Evolutionary conservation across 2,113 vertebrate species (phyloP).

Genomic region (Isurus oxyrinchus): DNA sequence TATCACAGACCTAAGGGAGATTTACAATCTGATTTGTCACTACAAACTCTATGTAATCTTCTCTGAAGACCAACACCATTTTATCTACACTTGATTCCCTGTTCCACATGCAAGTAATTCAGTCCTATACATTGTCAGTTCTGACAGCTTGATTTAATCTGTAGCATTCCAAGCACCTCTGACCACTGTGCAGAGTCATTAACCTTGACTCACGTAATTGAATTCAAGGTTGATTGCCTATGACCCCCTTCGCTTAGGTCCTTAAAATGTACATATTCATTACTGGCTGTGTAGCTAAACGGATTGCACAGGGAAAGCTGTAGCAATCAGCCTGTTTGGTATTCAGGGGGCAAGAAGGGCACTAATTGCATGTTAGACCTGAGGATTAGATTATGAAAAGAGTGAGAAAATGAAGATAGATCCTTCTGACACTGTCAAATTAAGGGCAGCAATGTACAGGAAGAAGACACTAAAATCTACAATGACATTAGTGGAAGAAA

Average conservation of each 20-base stretch:
- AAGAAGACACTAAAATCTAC: conserved; percentile 74
- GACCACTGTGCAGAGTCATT: conserved; percentile 97
- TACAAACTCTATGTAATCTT: conserved; percentile 70
- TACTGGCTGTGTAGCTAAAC: conserved; percentile 79
- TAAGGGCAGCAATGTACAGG: conserved; percentile 72
- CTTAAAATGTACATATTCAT: conserved; percentile 99
- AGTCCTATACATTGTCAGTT: conserved; percentile 73
- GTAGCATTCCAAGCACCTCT: conserved; percentile 79
- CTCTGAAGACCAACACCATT: conserved; percentile 69
- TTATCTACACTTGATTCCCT: conserved; percentile 58
- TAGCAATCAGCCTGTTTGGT: conserved; percentile 81
- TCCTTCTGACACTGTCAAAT: conserved; percentile 94
- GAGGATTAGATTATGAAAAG: conserved; percentile 99
- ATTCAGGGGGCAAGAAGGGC: conserved; percentile 79
- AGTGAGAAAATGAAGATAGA: conserved; percentile 99
- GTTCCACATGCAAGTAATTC: conserved; percentile 58
- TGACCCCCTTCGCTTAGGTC: conserved; percentile 85
- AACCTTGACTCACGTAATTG: conserved; percentile 99
- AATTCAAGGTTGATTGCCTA: conserved; percentile 99
- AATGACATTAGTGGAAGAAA: conserved; percentile 56
- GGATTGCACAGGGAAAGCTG: conserved; percentile 94
- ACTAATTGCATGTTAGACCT: conserved; percentile 99
- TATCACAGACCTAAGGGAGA: conserved; percentile 58
- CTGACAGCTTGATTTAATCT: conserved; percentile 90
- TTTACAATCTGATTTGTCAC: conserved; percentile 71